Percentiles rank a stretch among this genome's conserved stretches.
These are phyloP conservation scores for Channa argus DNA, from an alignment of 2,113 vertebrate genomes.

Conservation along the genomic window DNA sequence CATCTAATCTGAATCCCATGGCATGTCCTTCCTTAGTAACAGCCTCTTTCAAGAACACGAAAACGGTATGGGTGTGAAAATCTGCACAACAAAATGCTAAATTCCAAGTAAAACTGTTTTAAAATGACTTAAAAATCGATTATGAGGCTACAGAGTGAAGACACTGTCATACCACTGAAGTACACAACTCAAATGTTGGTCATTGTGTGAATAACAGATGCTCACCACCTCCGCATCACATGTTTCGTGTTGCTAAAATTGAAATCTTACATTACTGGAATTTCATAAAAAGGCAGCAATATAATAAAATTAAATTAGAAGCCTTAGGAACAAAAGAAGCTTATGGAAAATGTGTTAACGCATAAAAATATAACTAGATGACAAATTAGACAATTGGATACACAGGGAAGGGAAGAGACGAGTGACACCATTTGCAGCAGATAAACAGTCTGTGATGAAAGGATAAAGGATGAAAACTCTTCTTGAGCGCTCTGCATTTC, in stretches of 20 bases:
- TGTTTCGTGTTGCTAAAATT: constrained; percentile 20
- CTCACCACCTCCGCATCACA: constrained; percentile 29
- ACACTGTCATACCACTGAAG: constrained; percentile 10
- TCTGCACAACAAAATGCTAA: no score
- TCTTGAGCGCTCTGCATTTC: constrained; percentile 14
- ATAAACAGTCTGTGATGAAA: constrained; percentile 24
- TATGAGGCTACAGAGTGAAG: neutral
- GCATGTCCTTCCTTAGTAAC: no score
- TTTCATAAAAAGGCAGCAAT: constrained; percentile 19
- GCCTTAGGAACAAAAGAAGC: neutral
- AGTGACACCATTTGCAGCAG: constrained; percentile 11
- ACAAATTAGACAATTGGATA: neutral
- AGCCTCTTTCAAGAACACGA: no score
- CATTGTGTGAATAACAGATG: constrained; percentile 44
- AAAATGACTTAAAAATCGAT: no score
- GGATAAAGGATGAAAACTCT: constrained; percentile 17
- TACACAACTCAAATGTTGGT: neutral
- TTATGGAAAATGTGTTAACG: neutral
- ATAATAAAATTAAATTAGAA: neutral
- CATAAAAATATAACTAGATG: neutral
- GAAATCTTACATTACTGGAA: constrained; percentile 11
- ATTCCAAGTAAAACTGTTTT: no score
- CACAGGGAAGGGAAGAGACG: neutral
- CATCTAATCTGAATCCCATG: neutral
- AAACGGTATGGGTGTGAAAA: no score